Evolutionary conservation across 2,888 invertebrate genomes (phyloP), one percentile per base, ranked within the genome.

Genomic region (Chrysopilus asiliformis): DNA sequence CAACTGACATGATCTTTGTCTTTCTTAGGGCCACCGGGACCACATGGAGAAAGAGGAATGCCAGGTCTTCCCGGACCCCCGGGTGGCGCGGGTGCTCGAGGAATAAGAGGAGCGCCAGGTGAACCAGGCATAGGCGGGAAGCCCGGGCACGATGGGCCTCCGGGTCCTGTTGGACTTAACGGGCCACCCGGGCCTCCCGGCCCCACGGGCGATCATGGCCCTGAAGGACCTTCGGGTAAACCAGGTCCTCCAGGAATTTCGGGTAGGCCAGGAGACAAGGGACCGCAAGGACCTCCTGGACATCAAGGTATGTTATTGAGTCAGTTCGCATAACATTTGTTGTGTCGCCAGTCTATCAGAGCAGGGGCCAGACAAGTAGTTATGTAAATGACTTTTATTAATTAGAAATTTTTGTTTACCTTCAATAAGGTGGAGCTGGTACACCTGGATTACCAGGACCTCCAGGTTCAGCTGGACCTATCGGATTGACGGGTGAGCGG

Each of bases 201-300:
- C 4, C 61, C 58, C 8, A 48, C 56, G 32, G 73, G 73, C 8
- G 74, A 75, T 49, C 61, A 66, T 42, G 76, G 76, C 14, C 66
- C 69, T 2, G 71, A 72, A 53, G 76, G 58, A 4, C 50, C 74
- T 2, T 59, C 74, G 1, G 82, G 83, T 5, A 81, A 81, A 55
- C 64, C 70, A 35, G 83, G 83, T 3, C 72, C 73, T 24, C 72
- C 77, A 1, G 84, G 83, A 30, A 70, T 82, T 43, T 55, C 74
- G 3, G 84, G 84, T 22, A 64, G 82, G 43, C 69, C 74, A 14
- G 85, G 84, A 15, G 83, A 84, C 51, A 84, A 82, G 52, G 83
- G 84, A 7, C 73, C 76, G 32, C 67, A 72, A 39, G 85, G 77
- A 2, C 43, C 43, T 29, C 44, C 46, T 22, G 56, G 56, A 12